These are phyloP conservation scores for Irena cyanogastra DNA, from an alignment of 2,113 vertebrate genomes.

Conservation along the genomic window DNA sequence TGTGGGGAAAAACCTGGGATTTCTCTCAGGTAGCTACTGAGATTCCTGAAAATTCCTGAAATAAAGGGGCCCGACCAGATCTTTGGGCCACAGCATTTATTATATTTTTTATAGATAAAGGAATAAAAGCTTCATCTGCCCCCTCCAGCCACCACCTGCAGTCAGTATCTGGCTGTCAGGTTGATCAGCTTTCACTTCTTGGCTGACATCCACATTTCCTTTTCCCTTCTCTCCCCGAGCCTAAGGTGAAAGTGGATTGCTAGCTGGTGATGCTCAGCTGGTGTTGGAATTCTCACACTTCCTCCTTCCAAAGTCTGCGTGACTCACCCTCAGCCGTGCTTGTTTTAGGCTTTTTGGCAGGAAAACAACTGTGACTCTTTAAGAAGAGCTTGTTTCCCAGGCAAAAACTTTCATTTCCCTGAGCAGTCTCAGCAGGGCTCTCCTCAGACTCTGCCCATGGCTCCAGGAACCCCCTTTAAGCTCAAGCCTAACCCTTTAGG, in stretches of 20 bases:
- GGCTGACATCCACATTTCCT: accelerated
- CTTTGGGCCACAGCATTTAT: neutral
- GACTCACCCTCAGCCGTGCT: neutral
- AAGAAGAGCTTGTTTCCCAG: neutral
- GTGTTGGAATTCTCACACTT: neutral
- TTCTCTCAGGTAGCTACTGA: neutral
- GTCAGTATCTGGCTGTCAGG: neutral
- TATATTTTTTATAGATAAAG: neutral
- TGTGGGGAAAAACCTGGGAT: neutral
- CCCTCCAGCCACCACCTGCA: neutral
- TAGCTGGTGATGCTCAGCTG: neutral
- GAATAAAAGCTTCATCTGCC: neutral
- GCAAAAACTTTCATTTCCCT: neutral
- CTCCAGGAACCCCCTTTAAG: neutral
- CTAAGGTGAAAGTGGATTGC: neutral
- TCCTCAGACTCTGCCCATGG: neutral
- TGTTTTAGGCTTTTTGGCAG: neutral
- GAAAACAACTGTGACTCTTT: neutral
- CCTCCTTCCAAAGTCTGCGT: neutral
- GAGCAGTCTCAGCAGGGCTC: neutral
- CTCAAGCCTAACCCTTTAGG: neutral
- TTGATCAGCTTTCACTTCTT: neutral
- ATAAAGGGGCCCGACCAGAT: neutral
- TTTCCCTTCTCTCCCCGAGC: neutral
- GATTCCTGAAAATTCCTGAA: neutral